phyloP scores from a whole-genome alignment of 2,113 vertebrate species.

The Hydrochoerus hydrochaeris region DNA sequence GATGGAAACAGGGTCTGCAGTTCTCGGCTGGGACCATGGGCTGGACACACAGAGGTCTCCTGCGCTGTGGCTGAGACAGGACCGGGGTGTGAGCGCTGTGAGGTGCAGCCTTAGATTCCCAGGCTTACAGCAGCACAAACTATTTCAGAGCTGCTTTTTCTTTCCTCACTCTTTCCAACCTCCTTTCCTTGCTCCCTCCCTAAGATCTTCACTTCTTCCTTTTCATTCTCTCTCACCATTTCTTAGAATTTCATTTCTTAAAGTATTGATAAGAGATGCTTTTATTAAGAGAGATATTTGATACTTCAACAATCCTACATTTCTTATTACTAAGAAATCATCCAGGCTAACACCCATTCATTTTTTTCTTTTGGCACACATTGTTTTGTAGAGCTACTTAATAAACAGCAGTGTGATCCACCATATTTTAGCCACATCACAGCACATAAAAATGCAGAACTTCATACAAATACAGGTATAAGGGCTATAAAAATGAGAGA shows the following conservation, averaged over 20 bases:
- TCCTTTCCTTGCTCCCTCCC: no score
- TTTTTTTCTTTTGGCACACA: neutral
- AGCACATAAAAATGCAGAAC: neutral
- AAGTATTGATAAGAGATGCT: neutral
- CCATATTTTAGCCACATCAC: neutral
- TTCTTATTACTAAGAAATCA: neutral
- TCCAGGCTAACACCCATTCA: neutral
- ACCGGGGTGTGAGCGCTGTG: neutral
- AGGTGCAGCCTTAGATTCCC: no score
- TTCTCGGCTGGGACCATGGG: neutral
- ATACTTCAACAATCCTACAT: neutral
- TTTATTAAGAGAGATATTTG: neutral
- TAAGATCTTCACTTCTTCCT: neutral
- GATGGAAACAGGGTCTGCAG: neutral
- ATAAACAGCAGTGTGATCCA: neutral
- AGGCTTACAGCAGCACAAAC: neutral
- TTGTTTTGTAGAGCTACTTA: neutral
- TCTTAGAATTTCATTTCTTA: neutral
- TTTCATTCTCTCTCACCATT: neutral
- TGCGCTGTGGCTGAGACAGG: neutral
- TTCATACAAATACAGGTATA: neutral
- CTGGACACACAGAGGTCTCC: neutral
- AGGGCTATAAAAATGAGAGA: neutral
- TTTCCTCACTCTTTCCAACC: neutral
- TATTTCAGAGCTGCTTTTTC: neutral